Evolutionary conservation across 1,140 invertebrate genomes (phyloP), one percentile per base, ranked within the genome.

Genomic region (Neotoxoptera formosana): DNA sequence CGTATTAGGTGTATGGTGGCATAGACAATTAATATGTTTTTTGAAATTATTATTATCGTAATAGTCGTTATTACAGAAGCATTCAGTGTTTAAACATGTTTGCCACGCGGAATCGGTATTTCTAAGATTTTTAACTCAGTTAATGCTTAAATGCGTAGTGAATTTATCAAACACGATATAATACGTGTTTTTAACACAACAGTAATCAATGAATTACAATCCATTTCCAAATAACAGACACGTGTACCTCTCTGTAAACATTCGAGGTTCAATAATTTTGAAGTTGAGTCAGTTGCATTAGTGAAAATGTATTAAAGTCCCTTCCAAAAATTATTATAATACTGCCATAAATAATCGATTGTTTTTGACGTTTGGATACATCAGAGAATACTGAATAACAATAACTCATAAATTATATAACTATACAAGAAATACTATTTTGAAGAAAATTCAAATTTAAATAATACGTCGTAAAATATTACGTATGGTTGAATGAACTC

Each of bases 381-480:
- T n/a, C 30, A 2, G n/a, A 76, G n/a, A n/a, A 76, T 34, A 76
- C 14, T 0, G 6, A 76, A 76, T 76, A 4, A n/a, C 14, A n/a
- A 76, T 67, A n/a, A 67, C n/a, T 67, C n/a, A 67, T 76, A 76
- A n/a, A 30, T 76, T 17, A 41, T 17, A 41, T 41, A 4, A 4
- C 25, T 7, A 76, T 7, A 76, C 60, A 76, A 76, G 60, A 17
- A 76, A n/a, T n/a, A 76, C 0, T 76, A 34, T 76, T 76, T 76
- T n/a, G 60, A 76, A 76, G 60, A 76, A 76, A 76, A 76, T 76
- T 76, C 60, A 76, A 76, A 76, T 76, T 76, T 76, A 76, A 76
- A 76, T 76, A n/a, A 76, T n/a, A 76, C 60, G 60, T 76, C 30
- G 60, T 76, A 76, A 76, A 76, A 76, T n/a, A 76, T 76, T 76